Conservation (phyloP, 53 echinoderm and acorn worm species). For the Luidia sarsii region DNA sequence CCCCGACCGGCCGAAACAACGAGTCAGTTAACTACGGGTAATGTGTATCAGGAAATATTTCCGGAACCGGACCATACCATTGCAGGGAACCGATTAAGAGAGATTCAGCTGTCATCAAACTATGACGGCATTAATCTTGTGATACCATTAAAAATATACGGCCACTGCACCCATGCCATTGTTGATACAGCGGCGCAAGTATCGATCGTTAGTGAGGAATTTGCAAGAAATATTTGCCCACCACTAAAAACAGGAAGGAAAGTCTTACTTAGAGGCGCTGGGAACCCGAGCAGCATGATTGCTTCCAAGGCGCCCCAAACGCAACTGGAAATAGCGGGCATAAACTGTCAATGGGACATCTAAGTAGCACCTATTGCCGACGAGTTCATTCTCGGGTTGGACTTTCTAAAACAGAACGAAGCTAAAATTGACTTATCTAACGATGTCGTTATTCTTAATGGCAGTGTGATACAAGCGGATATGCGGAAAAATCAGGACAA, state of each 20-base stretch:
- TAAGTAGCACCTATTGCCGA: constrained; percentile 13
- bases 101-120: neutral
- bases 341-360: neutral
- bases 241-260: neutral
- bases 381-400: constrained; percentile 7
- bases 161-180: neutral
- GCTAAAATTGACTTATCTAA: neutral
- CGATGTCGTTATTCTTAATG: neutral
- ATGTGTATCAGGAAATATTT: neutral
- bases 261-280: constrained; percentile 12
- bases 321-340: neutral
- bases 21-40: neutral
- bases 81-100: neutral
- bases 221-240: constrained; percentile 1
- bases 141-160: constrained; percentile 12
- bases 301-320: neutral
- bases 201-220: constrained; percentile 15
- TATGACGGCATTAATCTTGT: constrained; percentile 18
- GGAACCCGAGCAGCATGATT: constrained; percentile 4
- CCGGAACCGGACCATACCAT: neutral
- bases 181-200: constrained; percentile 27
- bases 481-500: constrained; percentile 13
- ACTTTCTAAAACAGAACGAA: constrained; percentile 1
- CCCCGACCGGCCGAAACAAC: neutral
- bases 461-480: neutral